Conservation (phyloP, 2,888 invertebrate genomes). For the Priocnemis perturbator region DNA sequence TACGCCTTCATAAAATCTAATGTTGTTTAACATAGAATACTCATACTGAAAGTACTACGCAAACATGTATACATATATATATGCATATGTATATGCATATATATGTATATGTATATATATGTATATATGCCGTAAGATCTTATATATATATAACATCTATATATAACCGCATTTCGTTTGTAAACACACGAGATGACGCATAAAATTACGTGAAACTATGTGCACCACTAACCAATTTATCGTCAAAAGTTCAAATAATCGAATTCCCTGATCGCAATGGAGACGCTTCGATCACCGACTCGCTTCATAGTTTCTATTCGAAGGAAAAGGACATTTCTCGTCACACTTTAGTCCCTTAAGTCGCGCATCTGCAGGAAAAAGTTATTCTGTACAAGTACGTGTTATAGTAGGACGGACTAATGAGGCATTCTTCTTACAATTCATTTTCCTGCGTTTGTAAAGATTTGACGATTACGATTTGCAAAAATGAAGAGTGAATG, state of each 20-base stretch:
- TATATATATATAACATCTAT: not conserved
- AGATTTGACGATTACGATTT: not conserved
- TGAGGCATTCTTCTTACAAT: not conserved
- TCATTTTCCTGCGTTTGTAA: not conserved
- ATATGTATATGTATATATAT: conserved; percentile 1
- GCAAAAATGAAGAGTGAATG: not conserved
- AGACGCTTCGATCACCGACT: not conserved
- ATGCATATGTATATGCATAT: not conserved
- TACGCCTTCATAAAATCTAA: conserved; percentile 47
- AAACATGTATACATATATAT: conserved; percentile 4
- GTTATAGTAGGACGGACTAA: no score
- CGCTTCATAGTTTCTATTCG: no score
- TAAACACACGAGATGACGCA: not conserved
- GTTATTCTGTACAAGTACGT: no score
- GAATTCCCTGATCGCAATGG: not conserved
- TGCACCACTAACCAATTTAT: not conserved
- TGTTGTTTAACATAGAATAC: conserved; percentile 37
- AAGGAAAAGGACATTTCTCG: no score
- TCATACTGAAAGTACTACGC: conserved; percentile 27
- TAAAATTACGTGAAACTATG: not conserved
- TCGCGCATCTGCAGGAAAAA: no score
- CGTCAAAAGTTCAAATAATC: not conserved
- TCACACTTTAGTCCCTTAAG: no score
- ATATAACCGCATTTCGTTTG: not conserved
- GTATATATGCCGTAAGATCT: not conserved